Percentiles rank a stretch among this genome's conserved stretches.
Evolutionary conservation across 2,797 vertebrate genomes (phyloP).

Genomic region (Peromyscus nudipes): DNA sequence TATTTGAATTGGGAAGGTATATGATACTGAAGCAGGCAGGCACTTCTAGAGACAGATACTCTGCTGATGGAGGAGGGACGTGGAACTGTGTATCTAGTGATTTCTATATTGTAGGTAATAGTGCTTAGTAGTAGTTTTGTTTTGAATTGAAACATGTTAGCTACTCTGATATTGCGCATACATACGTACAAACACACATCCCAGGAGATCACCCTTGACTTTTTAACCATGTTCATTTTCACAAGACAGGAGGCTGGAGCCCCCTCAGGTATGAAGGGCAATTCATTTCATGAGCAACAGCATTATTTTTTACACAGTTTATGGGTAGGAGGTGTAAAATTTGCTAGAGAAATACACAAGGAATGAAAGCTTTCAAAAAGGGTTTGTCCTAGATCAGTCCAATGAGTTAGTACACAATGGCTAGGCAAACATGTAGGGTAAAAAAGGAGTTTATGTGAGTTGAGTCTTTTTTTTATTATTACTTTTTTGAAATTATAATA

Average conservation of each 20-base stretch:
- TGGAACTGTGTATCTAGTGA: slow-evolving; percentile 56
- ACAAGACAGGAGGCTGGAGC: slow-evolving; percentile 57
- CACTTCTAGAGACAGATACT: slow-evolving; percentile 5
- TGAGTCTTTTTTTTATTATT: background rate
- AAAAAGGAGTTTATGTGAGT: background rate
- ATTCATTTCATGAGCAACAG: slow-evolving; percentile 68
- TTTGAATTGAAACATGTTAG: background rate
- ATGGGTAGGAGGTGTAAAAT: slow-evolving; percentile 8
- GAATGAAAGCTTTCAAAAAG: slow-evolving; percentile 51
- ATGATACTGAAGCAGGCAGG: background rate
- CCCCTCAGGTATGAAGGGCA: slow-evolving; percentile 60
- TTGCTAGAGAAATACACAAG: slow-evolving; percentile 49
- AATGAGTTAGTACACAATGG: background rate
- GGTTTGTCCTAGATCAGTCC: background rate
- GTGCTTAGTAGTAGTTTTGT: slow-evolving; percentile 41
- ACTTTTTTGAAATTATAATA: background rate
- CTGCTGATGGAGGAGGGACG: background rate
- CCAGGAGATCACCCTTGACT: slow-evolving; percentile 60
- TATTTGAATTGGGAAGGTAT: slow-evolving; percentile 19
- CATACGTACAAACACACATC: background rate
- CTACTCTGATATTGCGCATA: slow-evolving; percentile 31
- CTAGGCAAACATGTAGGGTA: slow-evolving; percentile 11
- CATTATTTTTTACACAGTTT: slow-evolving; percentile 52
- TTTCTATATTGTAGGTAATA: slow-evolving; percentile 55
- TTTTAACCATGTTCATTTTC: slow-evolving; percentile 67